Conservation (phyloP, 30 jellyfish, hydroid and myxozoan species). For the Hydra vulgaris region DNA sequence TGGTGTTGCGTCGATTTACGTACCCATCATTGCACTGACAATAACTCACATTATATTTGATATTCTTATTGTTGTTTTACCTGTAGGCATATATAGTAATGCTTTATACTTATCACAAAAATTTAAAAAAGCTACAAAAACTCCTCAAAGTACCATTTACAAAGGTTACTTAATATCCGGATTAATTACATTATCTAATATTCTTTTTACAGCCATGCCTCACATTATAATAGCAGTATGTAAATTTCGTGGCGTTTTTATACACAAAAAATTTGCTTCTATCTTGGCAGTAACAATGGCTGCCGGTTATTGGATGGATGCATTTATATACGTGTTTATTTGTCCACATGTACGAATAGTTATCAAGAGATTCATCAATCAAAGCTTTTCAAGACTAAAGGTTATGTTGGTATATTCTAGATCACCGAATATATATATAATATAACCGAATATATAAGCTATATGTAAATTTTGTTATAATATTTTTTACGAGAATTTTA, state of each 20-base stretch:
- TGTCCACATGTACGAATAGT: neutral
- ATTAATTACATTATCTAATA: neutral
- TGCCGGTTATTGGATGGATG: neutral
- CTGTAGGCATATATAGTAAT: neutral
- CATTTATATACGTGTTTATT: neutral
- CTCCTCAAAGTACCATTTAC: neutral
- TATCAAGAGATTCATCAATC: no score
- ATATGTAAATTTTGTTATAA: no score
- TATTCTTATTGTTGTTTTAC: neutral
- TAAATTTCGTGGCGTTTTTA: neutral
- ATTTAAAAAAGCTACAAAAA: neutral
- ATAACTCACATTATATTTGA: neutral
- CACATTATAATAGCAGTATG: neutral
- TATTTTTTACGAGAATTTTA: no score
- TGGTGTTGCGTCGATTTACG: neutral
- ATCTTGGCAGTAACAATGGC: neutral
- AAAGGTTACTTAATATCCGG: neutral
- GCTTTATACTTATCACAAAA: neutral
- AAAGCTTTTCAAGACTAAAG: no score
- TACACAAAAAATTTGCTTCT: neutral
- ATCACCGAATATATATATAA: no score
- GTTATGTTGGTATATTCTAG: no score
- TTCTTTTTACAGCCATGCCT: neutral
- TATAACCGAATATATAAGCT: no score
- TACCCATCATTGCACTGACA: neutral